Evolutionary conservation across 1,140 invertebrate genomes (phyloP), one percentile per base, ranked within the genome.

Genomic region (Cryptotermes secundus): DNA sequence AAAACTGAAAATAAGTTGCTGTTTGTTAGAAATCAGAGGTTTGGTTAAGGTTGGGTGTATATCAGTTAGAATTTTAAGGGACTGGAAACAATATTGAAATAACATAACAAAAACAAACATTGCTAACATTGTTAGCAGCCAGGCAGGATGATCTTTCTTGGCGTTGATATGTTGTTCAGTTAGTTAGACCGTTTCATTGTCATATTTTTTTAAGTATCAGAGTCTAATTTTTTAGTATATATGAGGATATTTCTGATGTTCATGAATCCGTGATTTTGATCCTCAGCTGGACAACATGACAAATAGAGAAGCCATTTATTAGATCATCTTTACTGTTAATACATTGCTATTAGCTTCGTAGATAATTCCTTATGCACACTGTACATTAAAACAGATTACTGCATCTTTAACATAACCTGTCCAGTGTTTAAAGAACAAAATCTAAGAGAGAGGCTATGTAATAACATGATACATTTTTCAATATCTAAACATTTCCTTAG

Each of bases 31-130:
- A 72, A 72, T 14, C 14, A 22, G 19, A 49, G 45, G 45, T 72
- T 72, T 72, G 59, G 26, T 72, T 72, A 31, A 72, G 59, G 59
- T n/a, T 72, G 59, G n/a, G n/a, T 72, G 59, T 26, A 9, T 72
- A n/a, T 72, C 22, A 19, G 45, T 49, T 49, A 19, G n/a, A 72
- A 72, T 72, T 72, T 72, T 72, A 72, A 72, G 59, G 59, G 59
- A 72, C 59, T 72, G 59, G 59, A 72, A 72, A 72, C 59, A 72
- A 72, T 72, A 72, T 72, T 72, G 59, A 72, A 72, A n/a, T 72
- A 72, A 72, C 59, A 72, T 72, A 72, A 72, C 45, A 49, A 1
- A 49, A 49, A 49, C 45, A 49, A n/a, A 72, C 26, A 72, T 31
- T 49, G 26, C n/a, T 72, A 72, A 72, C 59, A 31, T 14, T 72